Percentiles rank a stretch among this genome's conserved stretches.
phyloP scores from a whole-genome alignment of 1,140 invertebrate species.

The Drosophila kurseongensis region DNA sequence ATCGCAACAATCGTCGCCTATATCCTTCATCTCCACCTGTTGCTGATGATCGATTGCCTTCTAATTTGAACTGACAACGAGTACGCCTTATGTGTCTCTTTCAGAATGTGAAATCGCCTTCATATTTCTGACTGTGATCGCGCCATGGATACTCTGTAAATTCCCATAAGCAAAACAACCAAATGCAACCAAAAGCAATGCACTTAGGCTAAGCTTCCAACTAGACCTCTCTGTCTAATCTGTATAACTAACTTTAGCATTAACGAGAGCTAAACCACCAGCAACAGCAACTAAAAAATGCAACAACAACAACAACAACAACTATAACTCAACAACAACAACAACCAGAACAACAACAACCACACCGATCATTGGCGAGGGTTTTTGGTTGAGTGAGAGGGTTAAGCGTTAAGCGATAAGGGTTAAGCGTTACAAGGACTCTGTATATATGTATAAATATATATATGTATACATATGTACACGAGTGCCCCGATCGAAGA shows the following conservation, averaged over 20 bases:
- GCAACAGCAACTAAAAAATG: constrained; percentile 46
- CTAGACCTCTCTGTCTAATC: constrained; percentile 50
- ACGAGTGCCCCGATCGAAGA: constrained; percentile 21
- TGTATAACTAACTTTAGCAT: constrained; percentile 50
- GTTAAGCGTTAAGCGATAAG: constrained; percentile 32
- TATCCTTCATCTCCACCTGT: constrained; percentile 61
- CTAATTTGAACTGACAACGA: constrained; percentile 80
- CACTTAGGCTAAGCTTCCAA: constrained; percentile 75
- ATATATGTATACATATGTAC: constrained; percentile 14
- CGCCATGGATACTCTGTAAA: constrained; percentile 84
- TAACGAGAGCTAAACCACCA: constrained; percentile 66
- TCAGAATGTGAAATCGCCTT: constrained; percentile 84
- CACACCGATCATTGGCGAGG: constrained; percentile 57
- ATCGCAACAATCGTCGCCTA: constrained; percentile 41
- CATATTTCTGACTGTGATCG: constrained; percentile 84
- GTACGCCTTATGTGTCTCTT: constrained; percentile 84
- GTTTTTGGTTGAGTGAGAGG: constrained; percentile 39
- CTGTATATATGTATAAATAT: constrained; percentile 12
- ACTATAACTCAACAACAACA: constrained; percentile 43
- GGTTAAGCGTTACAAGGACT: constrained; percentile 16
- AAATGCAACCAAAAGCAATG: constrained; percentile 51
- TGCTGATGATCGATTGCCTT: constrained; percentile 74
- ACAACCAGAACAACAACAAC: constrained; percentile 50
- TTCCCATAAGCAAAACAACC: constrained; percentile 60
- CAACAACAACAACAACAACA: constrained; percentile 46